These are phyloP conservation scores for Rhyacophila evoluta DNA, from an alignment of 2,888 invertebrate genomes.

Conservation along the genomic window DNA sequence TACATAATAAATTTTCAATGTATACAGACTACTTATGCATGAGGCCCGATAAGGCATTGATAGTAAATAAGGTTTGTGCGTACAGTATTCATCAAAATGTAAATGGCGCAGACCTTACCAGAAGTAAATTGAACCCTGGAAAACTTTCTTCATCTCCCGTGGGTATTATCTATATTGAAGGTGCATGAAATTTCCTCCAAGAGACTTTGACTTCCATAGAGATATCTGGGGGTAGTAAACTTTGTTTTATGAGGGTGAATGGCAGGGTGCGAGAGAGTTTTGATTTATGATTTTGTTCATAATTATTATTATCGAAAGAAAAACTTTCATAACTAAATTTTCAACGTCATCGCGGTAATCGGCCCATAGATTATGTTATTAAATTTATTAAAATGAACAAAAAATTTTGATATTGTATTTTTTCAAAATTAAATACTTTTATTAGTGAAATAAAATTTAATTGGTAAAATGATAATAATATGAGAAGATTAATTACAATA, in stretches of 20 bases:
- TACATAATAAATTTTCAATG: slow-evolving; percentile 14
- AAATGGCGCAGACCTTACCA: slow-evolving; percentile 44
- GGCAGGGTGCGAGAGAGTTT: slow-evolving; percentile 21
- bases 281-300: slow-evolving; percentile 43
- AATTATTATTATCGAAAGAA: not conserved
- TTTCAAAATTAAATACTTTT: no score
- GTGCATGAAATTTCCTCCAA: slow-evolving; percentile 42
- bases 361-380: no score
- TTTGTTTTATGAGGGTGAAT: slow-evolving; percentile 42
- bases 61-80: slow-evolving; percentile 21
- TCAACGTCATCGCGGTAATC: not conserved
- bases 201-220: slow-evolving; percentile 37
- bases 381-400: no score
- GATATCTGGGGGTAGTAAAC: slow-evolving; percentile 26
- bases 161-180: slow-evolving; percentile 49
- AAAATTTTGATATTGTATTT: no score
- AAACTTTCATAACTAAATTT: not conserved
- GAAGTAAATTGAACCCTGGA: slow-evolving; percentile 47
- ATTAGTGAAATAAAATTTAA: no score
- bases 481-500: no score
- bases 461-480: no score
- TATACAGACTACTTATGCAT: slow-evolving; percentile 13
- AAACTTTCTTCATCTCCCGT: slow-evolving; percentile 44
- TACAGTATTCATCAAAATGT: slow-evolving; percentile 49
- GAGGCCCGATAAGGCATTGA: slow-evolving; percentile 39